These are phyloP conservation scores for Megalonaias nervosa DNA, from an alignment of 1,140 invertebrate species.

Conservation along the genomic window DNA sequence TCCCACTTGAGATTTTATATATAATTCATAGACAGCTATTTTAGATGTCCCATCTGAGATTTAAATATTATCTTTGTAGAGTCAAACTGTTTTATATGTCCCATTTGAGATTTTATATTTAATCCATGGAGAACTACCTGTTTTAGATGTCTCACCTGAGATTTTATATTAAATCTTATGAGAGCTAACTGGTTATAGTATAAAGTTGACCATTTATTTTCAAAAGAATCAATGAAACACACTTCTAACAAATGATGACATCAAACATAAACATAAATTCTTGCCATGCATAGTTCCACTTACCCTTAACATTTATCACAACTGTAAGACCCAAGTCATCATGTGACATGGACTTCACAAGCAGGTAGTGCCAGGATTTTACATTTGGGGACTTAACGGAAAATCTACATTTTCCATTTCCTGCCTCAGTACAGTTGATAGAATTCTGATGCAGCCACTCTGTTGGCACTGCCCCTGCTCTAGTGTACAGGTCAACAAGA, in stretches of 20 bases:
- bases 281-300: too few species aligned
- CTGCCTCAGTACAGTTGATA: not conserved
- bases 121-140: too few species aligned
- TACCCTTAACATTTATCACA: conserved; percentile 12
- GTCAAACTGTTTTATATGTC: too few species aligned
- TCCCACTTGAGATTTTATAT: too few species aligned
- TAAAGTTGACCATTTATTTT: not conserved
- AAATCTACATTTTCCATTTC: conserved; percentile 9
- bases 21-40: too few species aligned
- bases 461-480: conserved; percentile 14
- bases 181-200: not conserved
- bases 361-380: conserved; percentile 14
- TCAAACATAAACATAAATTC: too few species aligned
- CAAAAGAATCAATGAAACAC: not conserved
- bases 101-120: too few species aligned
- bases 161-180: not conserved
- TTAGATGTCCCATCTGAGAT: too few species aligned
- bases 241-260: not conserved
- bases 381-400: conserved; percentile 1
- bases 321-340: not conserved
- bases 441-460: not conserved
- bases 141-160: too few species aligned
- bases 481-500: conserved; percentile 5
- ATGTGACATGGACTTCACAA: conserved; percentile 11
- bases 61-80: too few species aligned